These are phyloP conservation scores for Steromphala cineraria DNA, from an alignment of 2,888 invertebrate species.

Conservation along the genomic window DNA sequence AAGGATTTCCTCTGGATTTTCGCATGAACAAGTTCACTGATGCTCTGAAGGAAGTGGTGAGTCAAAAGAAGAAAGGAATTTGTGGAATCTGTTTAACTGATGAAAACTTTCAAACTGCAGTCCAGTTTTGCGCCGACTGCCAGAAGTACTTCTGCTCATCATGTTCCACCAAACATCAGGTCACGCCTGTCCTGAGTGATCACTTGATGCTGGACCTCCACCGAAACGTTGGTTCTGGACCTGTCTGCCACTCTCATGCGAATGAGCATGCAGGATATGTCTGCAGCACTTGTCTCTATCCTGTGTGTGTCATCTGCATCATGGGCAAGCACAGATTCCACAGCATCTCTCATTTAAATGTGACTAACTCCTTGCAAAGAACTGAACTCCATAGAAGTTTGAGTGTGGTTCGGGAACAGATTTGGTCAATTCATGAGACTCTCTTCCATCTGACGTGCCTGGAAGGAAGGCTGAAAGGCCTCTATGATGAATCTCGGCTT, in stretches of 20 bases:
- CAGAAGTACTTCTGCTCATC: constrained; percentile 37
- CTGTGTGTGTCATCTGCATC: constrained; percentile 41
- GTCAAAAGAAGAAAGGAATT: constrained; percentile 2
- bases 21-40: constrained; percentile 40
- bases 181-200: constrained; percentile 28
- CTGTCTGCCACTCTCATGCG: constrained; percentile 33
- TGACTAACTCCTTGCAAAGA: not conserved
- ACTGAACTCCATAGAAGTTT: constrained; percentile 22
- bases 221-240: not conserved
- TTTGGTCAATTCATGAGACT: constrained; percentile 31
- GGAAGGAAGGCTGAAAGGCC: constrained; percentile 36
- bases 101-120: not conserved
- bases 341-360: constrained; percentile 14
- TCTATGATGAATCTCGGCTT: constrained; percentile 37
- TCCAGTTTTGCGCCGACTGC: constrained; percentile 42
- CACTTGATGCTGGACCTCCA: constrained; percentile 31
- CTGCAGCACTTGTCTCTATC: constrained; percentile 36
- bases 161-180: constrained; percentile 30
- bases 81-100: constrained; percentile 36
- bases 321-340: constrained; percentile 36
- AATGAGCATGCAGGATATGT: constrained; percentile 32
- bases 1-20: constrained; percentile 48
- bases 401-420: constrained; percentile 30
- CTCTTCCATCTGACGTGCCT: constrained; percentile 36
- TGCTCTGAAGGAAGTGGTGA: constrained; percentile 20